A percentile compares a stretch with the other conserved stretches of the same genome.
Evolutionary conservation across 2,797 vertebrate genomes (phyloP).

Genomic region (Ceryle rudis): DNA sequence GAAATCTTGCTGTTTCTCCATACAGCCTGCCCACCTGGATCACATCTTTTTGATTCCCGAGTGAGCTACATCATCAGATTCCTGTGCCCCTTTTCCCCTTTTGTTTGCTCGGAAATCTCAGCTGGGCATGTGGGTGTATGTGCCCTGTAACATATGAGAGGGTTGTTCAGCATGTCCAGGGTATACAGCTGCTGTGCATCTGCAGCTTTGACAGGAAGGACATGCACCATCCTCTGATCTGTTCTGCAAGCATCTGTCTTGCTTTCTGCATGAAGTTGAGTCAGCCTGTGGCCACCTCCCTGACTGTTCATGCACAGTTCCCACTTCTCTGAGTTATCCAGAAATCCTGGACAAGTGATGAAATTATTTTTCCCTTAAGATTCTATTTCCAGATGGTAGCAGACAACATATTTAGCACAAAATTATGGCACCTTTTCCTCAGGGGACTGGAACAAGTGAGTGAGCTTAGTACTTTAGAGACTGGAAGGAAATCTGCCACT

Average conservation of each 20-base stretch:
- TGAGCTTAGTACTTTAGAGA: not conserved
- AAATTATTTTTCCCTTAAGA: not conserved
- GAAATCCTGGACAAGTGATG: not conserved
- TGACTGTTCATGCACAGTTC: not conserved
- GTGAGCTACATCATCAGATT: not conserved
- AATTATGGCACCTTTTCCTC: not conserved
- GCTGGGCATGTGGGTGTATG: accelerated
- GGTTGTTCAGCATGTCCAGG: not conserved
- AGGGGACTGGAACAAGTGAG: not conserved
- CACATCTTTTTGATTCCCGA: not conserved
- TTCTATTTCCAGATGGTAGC: not conserved
- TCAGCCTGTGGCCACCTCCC: not conserved
- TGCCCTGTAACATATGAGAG: accelerated
- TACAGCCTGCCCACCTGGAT: not conserved
- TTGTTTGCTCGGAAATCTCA: not conserved
- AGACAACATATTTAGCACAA: not conserved
- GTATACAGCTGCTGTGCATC: not conserved
- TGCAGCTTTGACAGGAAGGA: not conserved
- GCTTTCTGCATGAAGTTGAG: accelerated
- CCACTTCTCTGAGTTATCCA: not conserved
- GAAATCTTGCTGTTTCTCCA: not conserved
- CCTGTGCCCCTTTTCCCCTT: not conserved
- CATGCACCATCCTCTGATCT: not conserved
- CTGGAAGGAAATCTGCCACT: not conserved
- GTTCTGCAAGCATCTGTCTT: accelerated